Evolutionary conservation across 2,113 vertebrate genomes (phyloP).

Genomic region (Oreotrochilus melanogaster): DNA sequence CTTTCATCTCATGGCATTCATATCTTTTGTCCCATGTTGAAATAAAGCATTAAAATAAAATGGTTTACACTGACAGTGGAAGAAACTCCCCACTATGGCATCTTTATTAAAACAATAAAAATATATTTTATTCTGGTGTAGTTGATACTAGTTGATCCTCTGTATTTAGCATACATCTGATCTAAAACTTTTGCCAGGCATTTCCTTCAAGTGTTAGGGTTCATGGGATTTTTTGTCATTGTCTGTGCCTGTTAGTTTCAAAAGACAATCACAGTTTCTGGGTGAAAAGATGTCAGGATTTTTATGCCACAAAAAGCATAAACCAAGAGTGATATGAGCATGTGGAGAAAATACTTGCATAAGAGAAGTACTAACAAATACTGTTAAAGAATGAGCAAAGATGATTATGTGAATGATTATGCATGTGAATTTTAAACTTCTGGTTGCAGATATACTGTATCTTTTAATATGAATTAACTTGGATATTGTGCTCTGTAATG

Average conservation of each 20-base stretch:
- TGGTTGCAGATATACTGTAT: neutral
- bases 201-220: neutral
- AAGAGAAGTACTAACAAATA: slow-evolving; percentile 47
- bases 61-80: slow-evolving; percentile 9
- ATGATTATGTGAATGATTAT: slow-evolving; percentile 30
- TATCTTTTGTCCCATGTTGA: slow-evolving; percentile 48
- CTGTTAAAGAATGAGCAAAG: slow-evolving; percentile 50
- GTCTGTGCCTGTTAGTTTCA: slow-evolving; percentile 38
- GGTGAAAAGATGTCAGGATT: slow-evolving; percentile 51
- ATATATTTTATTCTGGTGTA: neutral
- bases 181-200: neutral
- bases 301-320: slow-evolving; percentile 33
- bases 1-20: slow-evolving; percentile 40
- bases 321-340: neutral
- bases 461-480: neutral
- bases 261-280: slow-evolving; percentile 12
- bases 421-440: slow-evolving; percentile 49
- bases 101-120: slow-evolving; percentile 61
- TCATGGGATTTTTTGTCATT: neutral
- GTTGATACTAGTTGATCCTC: neutral
- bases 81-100: neutral
- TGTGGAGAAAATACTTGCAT: slow-evolving; percentile 47
- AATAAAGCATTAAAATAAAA: slow-evolving; percentile 43
- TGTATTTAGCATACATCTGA: slow-evolving; percentile 8
- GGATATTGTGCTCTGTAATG: neutral